Evolutionary conservation across 2,888 invertebrate species (phyloP).

Genomic region (Heliconius ethilla): DNA sequence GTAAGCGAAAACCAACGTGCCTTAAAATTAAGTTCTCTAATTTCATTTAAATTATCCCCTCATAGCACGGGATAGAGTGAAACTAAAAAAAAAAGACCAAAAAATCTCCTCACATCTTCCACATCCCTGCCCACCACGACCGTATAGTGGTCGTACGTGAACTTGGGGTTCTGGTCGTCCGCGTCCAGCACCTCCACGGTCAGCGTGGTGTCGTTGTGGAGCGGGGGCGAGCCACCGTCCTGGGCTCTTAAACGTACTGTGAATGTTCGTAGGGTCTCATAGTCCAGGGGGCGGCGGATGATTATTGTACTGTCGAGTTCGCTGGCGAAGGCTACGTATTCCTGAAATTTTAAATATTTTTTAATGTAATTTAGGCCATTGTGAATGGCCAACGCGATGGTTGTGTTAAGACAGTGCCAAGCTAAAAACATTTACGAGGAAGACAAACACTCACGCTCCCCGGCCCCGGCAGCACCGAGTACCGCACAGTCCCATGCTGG

Average conservation of each 20-base stretch:
- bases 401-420: too few species aligned
- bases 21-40: too few species aligned
- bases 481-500: conserved; percentile 92
- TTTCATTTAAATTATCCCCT: too few species aligned
- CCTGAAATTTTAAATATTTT: conserved; percentile 67
- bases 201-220: conserved; percentile 87
- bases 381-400: too few species aligned
- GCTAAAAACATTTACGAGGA: too few species aligned
- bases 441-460: conserved; percentile 81
- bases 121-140: conserved; percentile 85
- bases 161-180: conserved; percentile 95
- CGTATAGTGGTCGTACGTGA: conserved; percentile 88
- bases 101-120: conserved; percentile 63
- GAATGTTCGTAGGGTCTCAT: conserved; percentile 89
- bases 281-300: conserved; percentile 90
- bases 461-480: conserved; percentile 90
- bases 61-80: too few species aligned
- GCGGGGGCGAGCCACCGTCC: conserved; percentile 92
- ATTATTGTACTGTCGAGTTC: conserved; percentile 92
- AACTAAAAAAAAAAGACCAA: neutral
- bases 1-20: too few species aligned
- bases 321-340: conserved; percentile 91
- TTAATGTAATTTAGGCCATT: too few species aligned
- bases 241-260: conserved; percentile 88
- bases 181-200: conserved; percentile 91